Conservation (phyloP, 2,113 vertebrate species). For the Xiphorhynchus elegans region DNA sequence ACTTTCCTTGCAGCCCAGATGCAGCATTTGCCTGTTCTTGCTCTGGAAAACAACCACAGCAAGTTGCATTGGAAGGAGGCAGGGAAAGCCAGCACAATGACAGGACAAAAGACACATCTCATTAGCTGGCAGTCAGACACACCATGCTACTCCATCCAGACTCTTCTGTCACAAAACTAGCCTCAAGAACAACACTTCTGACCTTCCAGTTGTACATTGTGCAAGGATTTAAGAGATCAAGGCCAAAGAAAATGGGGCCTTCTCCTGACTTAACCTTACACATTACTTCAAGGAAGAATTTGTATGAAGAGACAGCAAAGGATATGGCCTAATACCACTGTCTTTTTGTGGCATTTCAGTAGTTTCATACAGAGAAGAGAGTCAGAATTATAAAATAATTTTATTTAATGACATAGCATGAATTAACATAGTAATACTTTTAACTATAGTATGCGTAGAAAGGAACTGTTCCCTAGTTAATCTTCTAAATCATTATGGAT, state of each 20-base stretch:
- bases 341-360: slow-evolving; percentile 16
- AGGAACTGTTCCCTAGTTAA: slow-evolving; percentile 34
- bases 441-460: neutral
- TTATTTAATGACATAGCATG: slow-evolving; percentile 21
- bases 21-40: neutral
- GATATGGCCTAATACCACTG: neutral
- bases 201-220: neutral
- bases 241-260: neutral
- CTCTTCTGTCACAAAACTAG: neutral
- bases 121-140: neutral
- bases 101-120: neutral
- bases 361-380: neutral
- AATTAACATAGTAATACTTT: slow-evolving; percentile 44
- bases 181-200: neutral
- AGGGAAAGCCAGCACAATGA: neutral
- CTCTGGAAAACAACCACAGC: neutral
- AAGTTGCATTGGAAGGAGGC: neutral
- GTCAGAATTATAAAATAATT: slow-evolving; percentile 17
- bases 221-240: slow-evolving; percentile 8
- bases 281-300: neutral
- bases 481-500: slow-evolving; percentile 61
- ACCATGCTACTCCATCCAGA: neutral
- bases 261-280: neutral
- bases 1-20: neutral
- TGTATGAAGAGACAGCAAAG: neutral